These are phyloP conservation scores for Acleris laterana DNA, from an alignment of 2,888 invertebrate genomes.

Conservation along the genomic window DNA sequence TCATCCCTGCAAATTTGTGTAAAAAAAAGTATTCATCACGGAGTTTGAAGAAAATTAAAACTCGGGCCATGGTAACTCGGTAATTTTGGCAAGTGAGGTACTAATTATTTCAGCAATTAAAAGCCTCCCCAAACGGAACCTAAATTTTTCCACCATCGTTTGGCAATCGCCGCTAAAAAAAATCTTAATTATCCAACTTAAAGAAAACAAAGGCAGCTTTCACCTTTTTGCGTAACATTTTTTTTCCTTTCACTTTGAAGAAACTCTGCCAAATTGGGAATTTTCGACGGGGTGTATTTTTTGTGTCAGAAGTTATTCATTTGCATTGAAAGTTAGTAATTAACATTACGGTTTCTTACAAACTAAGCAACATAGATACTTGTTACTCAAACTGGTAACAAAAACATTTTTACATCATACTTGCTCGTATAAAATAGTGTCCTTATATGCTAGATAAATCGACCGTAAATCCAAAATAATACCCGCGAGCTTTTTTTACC, in stretches of 20 bases:
- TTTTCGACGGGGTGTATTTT: conserved; percentile 55
- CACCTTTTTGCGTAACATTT: conserved; percentile 56
- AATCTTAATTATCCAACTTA: conserved; percentile 74
- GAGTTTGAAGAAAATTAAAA: conserved; percentile 52
- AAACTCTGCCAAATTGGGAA: conserved; percentile 51
- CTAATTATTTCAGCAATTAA: conserved; percentile 79
- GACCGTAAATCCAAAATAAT: too few relatives aligned
- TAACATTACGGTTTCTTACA: conserved; percentile 43
- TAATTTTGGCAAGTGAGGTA: conserved; percentile 69
- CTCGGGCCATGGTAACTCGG: conserved; percentile 58
- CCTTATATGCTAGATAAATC: too few relatives aligned
- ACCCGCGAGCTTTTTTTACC: too few relatives aligned
- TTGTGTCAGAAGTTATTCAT: conserved; percentile 60
- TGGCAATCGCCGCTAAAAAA: conserved; percentile 58
- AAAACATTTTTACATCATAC: too few relatives aligned
- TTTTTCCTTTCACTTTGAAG: conserved; percentile 39
- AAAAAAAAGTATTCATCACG: conserved; percentile 55
- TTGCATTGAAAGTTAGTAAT: conserved; percentile 68
- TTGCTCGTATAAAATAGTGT: too few relatives aligned
- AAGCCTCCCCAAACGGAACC: conserved; percentile 55
- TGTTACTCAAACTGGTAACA: neutral
- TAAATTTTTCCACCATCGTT: conserved; percentile 62
- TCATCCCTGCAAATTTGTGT: conserved; percentile 38
- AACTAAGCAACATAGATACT: conserved; percentile 3
- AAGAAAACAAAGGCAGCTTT: conserved; percentile 67